Evolutionary conservation across 2,888 invertebrate species (phyloP).

Genomic region (Drosophila merina): DNA sequence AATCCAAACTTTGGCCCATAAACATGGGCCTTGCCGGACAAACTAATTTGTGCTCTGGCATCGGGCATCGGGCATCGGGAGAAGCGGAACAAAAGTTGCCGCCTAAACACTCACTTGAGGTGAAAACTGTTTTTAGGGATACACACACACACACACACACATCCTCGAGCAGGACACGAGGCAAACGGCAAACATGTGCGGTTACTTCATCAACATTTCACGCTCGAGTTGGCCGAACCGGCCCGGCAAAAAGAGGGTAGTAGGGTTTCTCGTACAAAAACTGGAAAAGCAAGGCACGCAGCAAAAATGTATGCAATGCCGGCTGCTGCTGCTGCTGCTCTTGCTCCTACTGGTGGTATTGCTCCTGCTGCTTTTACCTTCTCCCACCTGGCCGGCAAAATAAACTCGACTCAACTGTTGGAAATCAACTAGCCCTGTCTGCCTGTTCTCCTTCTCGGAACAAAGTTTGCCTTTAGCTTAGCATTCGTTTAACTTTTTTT

Average conservation of each 20-base stretch:
- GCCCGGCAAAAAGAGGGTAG: conserved; percentile 22
- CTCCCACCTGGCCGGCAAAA: conserved; percentile 68
- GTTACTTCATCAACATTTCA: conserved; percentile 78
- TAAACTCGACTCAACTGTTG: conserved; percentile 75
- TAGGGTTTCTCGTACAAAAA: conserved; percentile 28
- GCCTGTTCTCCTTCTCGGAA: conserved; percentile 45
- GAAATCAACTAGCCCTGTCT: conserved; percentile 70
- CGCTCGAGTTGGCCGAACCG: conserved; percentile 64
- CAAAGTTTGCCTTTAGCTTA: conserved; percentile 70
- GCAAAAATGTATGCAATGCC: conserved; percentile 66
- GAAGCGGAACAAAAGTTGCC: conserved; percentile 35
- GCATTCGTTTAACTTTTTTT: conserved; percentile 13
- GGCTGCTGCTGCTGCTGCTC: conserved; percentile 21
- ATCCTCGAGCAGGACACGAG: conserved; percentile 24
- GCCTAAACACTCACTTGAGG: conserved; percentile 65
- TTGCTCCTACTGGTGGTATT: background rate
- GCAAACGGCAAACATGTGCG: conserved; percentile 58
- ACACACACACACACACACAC: conserved; percentile 16
- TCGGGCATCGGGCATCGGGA: conserved; percentile 25
- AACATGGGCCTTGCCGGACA: conserved; percentile 41
- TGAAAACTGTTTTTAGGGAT: conserved; percentile 34
- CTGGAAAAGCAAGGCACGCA: conserved; percentile 56
- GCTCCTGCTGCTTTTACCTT: conserved; percentile 27
- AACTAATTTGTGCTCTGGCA: conserved; percentile 70
- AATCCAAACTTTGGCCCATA: conserved; percentile 59